Base-by-base conservation (phyloP, 2,113 vertebrate genomes). In the Madoqua kirkii region DNA sequence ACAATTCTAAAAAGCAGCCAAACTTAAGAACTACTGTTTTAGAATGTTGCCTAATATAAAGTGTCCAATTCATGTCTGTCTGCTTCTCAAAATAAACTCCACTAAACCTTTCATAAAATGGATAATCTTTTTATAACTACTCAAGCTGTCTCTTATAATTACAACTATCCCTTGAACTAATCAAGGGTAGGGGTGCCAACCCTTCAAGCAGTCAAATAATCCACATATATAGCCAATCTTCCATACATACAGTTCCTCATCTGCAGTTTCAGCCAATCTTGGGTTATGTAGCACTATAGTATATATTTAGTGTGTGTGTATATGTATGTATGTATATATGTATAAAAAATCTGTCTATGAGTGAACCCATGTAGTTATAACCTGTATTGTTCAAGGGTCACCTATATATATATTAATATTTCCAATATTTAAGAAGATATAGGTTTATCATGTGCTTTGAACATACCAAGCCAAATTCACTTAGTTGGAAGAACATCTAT, bases 1-100 rank as follows among this genome's bases (percentile, higher is more conserved):
- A 15, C 83, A 67, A 95, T 21, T 96, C 13, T 97, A 86, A 97
- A 91, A 94, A 33, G 50, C 13, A 76, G 71, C 13, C 88, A 87
- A 79, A 95, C 48, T 78, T 71, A 81, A 95, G 36, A 92, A 88
- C 16, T 25, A 33, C 29, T 33, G 14, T 54, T 92, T 96, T 74
- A 52, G 40, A 95, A 94, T 2, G 3, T 0, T 90, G 5, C 33
- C 14, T 79, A 87, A 78, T 87, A 16, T 59, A 90, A 93, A 88
- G 16, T 57, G 7, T 90, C 71, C 64, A 88, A 36, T 50, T 5
- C 19, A 92, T 19, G 17, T 9, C 74, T 48, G 54, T 50, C n/a
- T 91, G 27, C 27, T 97, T 92, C 81, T 57, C 19, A 89, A 95
- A 87, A 93, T 82, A 90, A 88, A 83, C 5, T 62, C 45, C 27